Evolutionary conservation across 2,888 invertebrate genomes (phyloP).

Genomic region (Tachina fera): DNA sequence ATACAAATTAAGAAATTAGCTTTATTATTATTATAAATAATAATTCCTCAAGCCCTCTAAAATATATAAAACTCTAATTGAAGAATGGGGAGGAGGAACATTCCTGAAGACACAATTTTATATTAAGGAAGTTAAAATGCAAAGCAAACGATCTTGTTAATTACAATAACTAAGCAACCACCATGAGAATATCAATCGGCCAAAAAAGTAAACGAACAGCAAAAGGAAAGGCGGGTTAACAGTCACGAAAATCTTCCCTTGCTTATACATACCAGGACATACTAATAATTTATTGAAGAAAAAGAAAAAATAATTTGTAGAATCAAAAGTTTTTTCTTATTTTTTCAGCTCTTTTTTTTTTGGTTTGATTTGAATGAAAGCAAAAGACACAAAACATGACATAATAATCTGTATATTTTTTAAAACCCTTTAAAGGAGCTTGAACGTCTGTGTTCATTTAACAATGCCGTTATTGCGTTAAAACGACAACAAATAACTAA

Average conservation of each 20-base stretch:
- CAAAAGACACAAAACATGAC: conserved; percentile 44
- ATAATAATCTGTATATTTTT: conserved; percentile 49
- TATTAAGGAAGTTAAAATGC: conserved; percentile 33
- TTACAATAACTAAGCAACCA: conserved; percentile 63
- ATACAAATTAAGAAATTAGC: conserved; percentile 63
- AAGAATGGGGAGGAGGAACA: conserved; percentile 21
- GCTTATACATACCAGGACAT: background rate
- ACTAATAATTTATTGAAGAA: conserved; percentile 48
- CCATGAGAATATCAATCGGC: conserved; percentile 51
- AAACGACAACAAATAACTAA: conserved; percentile 54
- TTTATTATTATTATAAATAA: conserved; percentile 49
- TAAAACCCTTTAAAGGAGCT: conserved; percentile 1
- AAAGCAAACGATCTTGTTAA: conserved; percentile 65
- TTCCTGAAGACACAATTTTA: conserved; percentile 38
- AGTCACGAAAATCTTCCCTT: conserved; percentile 15
- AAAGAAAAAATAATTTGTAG: conserved; percentile 30
- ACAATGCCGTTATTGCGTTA: conserved; percentile 67
- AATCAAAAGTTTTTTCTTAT: conserved; percentile 29
- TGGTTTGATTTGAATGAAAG: conserved; percentile 29
- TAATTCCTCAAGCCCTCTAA: conserved; percentile 34
- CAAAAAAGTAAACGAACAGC: background rate
- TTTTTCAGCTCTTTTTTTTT: conserved; percentile 17
- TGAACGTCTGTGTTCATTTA: background rate
- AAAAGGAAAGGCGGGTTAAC: conserved; percentile 29
- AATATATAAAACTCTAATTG: background rate